Evolutionary conservation across 2,888 invertebrate species (phyloP), one percentile per base, ranked within the genome.

Genomic region (Dorcus hopei): DNA sequence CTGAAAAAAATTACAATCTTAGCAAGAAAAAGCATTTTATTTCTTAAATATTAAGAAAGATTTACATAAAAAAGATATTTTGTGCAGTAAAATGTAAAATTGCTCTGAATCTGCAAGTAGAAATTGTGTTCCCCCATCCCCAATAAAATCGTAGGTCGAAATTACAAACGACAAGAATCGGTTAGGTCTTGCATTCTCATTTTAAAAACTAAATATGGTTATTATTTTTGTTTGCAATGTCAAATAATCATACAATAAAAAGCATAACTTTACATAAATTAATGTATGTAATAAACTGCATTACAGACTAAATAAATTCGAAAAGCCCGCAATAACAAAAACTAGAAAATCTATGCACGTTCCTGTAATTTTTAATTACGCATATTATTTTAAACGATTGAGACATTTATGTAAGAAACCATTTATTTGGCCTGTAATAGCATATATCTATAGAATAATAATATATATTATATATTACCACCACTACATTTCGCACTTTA

Each of bases 1-100:
- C 26, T 33, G 26, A 58, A 61, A 58, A 51, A 54, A 59, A 59
- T 62, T 53, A 57, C 61, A 61, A 54, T 53, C 54, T 49, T 45
- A 69, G 68, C 68, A 70, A 68, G 68, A 71, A 70, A 70, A 74
- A 73, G 73, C 73, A 65, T 68, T 73, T 74, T 75, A 73, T 73
- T 74, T 53, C 58, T 73, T 70, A 69, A 70, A 70, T 66, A 70
- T 70, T 72, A 72, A 68, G 72, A 72, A 72, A 68, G 53, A 72
- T 66, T 65, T 71, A 72, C 72, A 73, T 70, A 72, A 69, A 72
- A 65, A 72, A 69, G 69, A 66, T 67, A 66, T 62, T 71, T 71
- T 71, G 71, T 71, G 69, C 68, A 71, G 67, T 63, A 65, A 66
- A 70, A 66, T 58, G 58, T 45, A 43, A 47, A 51, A 33, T 33